Evolutionary conservation across 2,888 invertebrate species (phyloP).

Genomic region (Drosophila greeni): DNA sequence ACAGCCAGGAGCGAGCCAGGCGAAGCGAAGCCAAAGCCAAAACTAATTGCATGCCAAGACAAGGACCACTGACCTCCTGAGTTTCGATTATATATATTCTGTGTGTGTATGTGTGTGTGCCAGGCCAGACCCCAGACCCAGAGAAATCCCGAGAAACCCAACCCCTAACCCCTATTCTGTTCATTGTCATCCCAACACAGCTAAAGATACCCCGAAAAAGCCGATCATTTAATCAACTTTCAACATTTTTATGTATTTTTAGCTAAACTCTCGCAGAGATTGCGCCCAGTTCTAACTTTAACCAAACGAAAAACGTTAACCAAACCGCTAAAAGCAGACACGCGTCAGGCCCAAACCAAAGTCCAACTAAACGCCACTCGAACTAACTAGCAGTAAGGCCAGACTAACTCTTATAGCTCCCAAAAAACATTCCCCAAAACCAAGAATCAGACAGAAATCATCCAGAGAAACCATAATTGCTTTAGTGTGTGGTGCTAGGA

Average conservation of each 20-base stretch:
- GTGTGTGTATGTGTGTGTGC: conserved; percentile 29
- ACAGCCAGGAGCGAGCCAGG: conserved; percentile 12
- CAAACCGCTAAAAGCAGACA: conserved; percentile 15
- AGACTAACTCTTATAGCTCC: conserved; percentile 15
- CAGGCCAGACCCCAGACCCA: conserved; percentile 1
- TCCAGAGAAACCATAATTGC: conserved; percentile 16
- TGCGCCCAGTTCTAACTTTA: conserved; percentile 48
- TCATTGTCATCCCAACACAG: conserved; percentile 11
- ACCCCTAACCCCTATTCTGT: conserved; percentile 9
- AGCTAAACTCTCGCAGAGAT: conserved; percentile 75
- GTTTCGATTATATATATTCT: conserved; percentile 4
- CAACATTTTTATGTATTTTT: conserved; percentile 71
- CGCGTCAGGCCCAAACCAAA: conserved; percentile 13
- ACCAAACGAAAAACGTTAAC: conserved; percentile 28
- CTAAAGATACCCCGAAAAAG: not conserved
- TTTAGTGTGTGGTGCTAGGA: conserved; percentile 14
- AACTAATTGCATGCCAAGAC: conserved; percentile 37
- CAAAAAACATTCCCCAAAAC: conserved; percentile 2
- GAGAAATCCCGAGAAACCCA: not conserved
- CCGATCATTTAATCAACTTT: conserved; percentile 55
- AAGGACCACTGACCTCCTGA: not conserved
- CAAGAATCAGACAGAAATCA: conserved; percentile 5
- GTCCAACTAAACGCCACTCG: conserved; percentile 24
- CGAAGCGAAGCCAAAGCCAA: conserved; percentile 14
- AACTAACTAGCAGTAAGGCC: conserved; percentile 12